Evolutionary conservation across 2,113 vertebrate genomes (phyloP).

Genomic region (Emydocephalus ijimae): DNA sequence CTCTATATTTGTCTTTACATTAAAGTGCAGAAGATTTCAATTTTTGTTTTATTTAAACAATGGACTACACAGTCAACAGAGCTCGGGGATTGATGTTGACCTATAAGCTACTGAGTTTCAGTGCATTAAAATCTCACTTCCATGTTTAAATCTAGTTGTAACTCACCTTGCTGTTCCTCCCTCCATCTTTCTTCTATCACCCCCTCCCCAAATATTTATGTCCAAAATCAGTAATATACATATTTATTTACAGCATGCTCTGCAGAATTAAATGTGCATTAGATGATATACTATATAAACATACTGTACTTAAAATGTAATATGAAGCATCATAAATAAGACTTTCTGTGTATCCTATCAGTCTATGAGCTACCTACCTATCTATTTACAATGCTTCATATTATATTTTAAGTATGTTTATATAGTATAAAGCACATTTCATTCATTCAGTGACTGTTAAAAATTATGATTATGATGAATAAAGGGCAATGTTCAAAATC

Average conservation of each 20-base stretch:
- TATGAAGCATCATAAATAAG: not conserved
- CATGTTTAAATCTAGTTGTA: not conserved
- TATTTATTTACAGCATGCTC: not conserved
- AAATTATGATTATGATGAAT: too few species aligned
- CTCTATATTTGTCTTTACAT: constrained; percentile 1
- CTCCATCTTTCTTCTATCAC: not conserved
- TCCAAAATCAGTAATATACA: too few species aligned
- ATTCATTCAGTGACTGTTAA: too few species aligned
- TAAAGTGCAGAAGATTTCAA: constrained; percentile 4
- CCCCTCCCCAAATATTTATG: not conserved
- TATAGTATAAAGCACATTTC: too few species aligned
- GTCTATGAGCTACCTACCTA: too few species aligned
- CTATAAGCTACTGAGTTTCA: not conserved
- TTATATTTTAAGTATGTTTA: too few species aligned
- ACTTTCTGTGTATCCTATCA: too few species aligned
- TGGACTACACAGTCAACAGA: not conserved
- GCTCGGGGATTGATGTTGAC: not conserved
- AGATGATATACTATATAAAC: not conserved
- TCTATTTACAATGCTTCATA: too few species aligned
- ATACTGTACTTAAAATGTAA: not conserved
- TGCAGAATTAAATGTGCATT: too few species aligned
- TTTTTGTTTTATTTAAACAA: constrained; percentile 8
- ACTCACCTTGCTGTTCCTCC: not conserved
- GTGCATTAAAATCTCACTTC: not conserved
- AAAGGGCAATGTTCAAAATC: too few species aligned